Evolutionary conservation across 1,140 invertebrate species (phyloP), one percentile per base, ranked within the genome.

Genomic region (Wasmannia auropunctata): DNA sequence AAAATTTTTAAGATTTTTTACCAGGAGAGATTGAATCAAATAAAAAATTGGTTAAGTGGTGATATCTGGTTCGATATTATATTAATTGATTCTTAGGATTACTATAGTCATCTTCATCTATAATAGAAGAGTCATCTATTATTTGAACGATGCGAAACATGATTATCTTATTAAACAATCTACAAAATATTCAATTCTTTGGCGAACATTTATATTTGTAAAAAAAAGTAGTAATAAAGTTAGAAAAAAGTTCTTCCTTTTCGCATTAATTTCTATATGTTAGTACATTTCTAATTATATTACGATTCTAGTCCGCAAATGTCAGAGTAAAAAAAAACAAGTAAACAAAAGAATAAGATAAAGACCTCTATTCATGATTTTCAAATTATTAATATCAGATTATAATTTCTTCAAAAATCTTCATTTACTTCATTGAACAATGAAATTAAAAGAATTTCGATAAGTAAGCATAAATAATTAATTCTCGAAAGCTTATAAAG

Each of bases 401-500:
- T 37, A 40, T 31, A 31, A 40, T 60, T 76, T 28, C 25, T 43
- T 16, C 3, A 2, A 62, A 62, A 56, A 40, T 28, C 10, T 40
- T 22, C 8, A 31, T 54, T 60, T 58, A 7, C 25, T 75, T 76
- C 31, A 31, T 14, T 40, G 6, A 54, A 60, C 6, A 56, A 60
- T 40, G 10, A 34, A n/a, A n/a, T n/a, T n/a, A n/a, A 40, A 76
- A 75, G 14, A 58, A 60, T 40, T 76, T 40, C 10, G 8, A 3
- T 8, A n/a, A 65, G n/a, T 63, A 77, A 77, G n/a, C 22, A 46
- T 37, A 46, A 11, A 63, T 79, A 31, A 79, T 67, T 43, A 62
- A 34, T 65, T 2, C 3, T 19, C 28, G 6, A 14, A 51, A 79
- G 34, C 28, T 67, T 34, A 43, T 34, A 14, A 46, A 46, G 43